These are phyloP conservation scores for Drosophila baimaii DNA, from an alignment of 1,140 invertebrate species.

Conservation along the genomic window DNA sequence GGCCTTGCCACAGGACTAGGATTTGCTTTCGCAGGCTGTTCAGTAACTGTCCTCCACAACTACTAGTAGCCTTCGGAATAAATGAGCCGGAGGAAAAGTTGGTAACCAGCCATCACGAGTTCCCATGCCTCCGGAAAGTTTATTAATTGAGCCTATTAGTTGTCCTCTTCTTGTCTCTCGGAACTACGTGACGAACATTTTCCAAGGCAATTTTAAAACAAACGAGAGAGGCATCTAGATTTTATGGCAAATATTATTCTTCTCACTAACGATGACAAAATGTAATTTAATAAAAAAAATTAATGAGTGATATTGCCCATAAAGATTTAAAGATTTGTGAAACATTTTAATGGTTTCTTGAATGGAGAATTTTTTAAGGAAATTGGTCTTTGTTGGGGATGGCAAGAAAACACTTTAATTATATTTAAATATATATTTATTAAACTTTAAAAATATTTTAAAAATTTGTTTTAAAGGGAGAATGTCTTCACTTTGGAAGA, in stretches of 20 bases:
- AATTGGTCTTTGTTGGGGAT: neutral
- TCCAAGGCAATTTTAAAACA: constrained; percentile 38
- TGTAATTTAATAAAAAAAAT: constrained; percentile 25
- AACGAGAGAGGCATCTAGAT: neutral
- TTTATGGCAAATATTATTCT: constrained; percentile 5
- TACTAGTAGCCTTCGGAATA: constrained; percentile 53
- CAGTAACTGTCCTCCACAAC: too few species aligned
- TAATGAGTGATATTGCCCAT: constrained; percentile 6
- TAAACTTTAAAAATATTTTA: too few species aligned
- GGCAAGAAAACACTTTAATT: too few species aligned
- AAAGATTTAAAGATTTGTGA: neutral
- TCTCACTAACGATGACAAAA: constrained; percentile 3
- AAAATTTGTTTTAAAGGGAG: too few species aligned
- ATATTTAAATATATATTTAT: too few species aligned
- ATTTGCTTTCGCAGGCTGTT: constrained; percentile 15
- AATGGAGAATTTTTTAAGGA: neutral
- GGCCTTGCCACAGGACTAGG: constrained; percentile 34
- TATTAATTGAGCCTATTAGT: constrained; percentile 63
- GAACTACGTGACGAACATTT: constrained; percentile 55
- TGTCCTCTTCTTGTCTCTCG: constrained; percentile 31
- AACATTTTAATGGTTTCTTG: neutral
- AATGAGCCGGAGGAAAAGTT: constrained; percentile 65
- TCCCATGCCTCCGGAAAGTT: constrained; percentile 29
- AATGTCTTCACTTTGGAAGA: neutral
- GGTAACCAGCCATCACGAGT: constrained; percentile 33